Conservation (phyloP, 2,113 vertebrate genomes). For the Seriola dumerili region DNA sequence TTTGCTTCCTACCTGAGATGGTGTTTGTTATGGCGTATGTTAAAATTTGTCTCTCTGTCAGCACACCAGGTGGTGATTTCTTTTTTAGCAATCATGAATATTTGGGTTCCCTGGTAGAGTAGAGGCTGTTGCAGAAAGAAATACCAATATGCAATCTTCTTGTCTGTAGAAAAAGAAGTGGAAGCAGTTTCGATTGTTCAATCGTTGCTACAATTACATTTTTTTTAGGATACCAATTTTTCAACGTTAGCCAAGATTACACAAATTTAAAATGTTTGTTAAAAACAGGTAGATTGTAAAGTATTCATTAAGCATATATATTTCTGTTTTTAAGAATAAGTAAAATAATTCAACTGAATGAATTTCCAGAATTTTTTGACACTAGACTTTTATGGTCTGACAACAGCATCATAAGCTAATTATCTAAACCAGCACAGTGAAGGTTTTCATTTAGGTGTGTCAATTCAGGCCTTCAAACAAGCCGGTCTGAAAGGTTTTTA, state of each 20-base stretch:
- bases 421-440: background rate
- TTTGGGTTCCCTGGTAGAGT: slow-evolving; percentile 17
- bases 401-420: background rate
- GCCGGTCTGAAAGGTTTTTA: background rate
- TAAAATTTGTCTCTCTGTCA: slow-evolving; percentile 39
- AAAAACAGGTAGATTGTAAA: too few relatives aligned
- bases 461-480: background rate
- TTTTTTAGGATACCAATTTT: background rate
- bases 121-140: background rate
- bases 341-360: background rate
- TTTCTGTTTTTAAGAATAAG: background rate
- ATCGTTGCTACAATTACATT: background rate
- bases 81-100: slow-evolving; percentile 11
- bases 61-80: slow-evolving; percentile 39
- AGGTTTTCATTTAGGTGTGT: background rate
- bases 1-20: slow-evolving; percentile 41
- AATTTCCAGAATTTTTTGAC: background rate
- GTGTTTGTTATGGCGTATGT: slow-evolving; percentile 50
- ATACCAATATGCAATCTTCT: background rate
- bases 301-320: too few relatives aligned
- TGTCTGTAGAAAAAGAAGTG: background rate
- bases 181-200: background rate
- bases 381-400: too few relatives aligned
- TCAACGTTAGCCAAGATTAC: background rate
- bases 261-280: too few relatives aligned